Evolutionary conservation across 2,797 vertebrate species (phyloP).

Genomic region (Dermochelys coriacea): DNA sequence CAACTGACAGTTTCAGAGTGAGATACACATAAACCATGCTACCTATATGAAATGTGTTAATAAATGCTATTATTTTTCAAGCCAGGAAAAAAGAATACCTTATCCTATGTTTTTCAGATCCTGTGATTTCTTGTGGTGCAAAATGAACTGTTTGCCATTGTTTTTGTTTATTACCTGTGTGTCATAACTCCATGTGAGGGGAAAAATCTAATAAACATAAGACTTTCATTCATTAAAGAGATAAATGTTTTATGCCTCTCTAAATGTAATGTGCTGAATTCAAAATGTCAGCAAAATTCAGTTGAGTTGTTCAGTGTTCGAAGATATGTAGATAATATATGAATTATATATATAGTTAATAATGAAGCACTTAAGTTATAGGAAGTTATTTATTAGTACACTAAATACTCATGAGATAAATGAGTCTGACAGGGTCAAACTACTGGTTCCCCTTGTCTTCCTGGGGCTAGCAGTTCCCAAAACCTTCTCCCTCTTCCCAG

Average conservation of each 20-base stretch:
- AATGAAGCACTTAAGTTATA: constrained; percentile 49
- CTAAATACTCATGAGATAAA: constrained; percentile 60
- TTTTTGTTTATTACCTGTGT: constrained; percentile 62
- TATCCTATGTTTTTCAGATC: constrained; percentile 58
- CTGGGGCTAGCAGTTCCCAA: too few species aligned
- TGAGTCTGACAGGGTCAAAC: constrained; percentile 52
- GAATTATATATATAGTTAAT: constrained; percentile 5
- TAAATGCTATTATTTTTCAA: constrained; percentile 72
- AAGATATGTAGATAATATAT: constrained; percentile 45
- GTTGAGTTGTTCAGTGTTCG: constrained; percentile 56
- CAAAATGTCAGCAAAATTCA: constrained; percentile 66
- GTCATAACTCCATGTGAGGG: constrained; percentile 12
- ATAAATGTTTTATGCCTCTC: neutral
- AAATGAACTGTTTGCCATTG: constrained; percentile 57
- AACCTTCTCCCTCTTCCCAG: too few species aligned
- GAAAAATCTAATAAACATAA: constrained; percentile 43
- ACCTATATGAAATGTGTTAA: constrained; percentile 73
- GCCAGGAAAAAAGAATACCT: constrained; percentile 36
- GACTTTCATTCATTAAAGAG: constrained; percentile 9
- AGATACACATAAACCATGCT: constrained; percentile 70
- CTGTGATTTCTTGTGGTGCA: constrained; percentile 53
- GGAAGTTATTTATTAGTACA: constrained; percentile 69
- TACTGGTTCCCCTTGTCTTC: too few species aligned
- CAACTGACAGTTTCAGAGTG: constrained; percentile 77
- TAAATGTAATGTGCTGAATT: constrained; percentile 39